Evolutionary conservation across 2,797 vertebrate genomes (phyloP).

Genomic region (Pitangus sulphuratus): DNA sequence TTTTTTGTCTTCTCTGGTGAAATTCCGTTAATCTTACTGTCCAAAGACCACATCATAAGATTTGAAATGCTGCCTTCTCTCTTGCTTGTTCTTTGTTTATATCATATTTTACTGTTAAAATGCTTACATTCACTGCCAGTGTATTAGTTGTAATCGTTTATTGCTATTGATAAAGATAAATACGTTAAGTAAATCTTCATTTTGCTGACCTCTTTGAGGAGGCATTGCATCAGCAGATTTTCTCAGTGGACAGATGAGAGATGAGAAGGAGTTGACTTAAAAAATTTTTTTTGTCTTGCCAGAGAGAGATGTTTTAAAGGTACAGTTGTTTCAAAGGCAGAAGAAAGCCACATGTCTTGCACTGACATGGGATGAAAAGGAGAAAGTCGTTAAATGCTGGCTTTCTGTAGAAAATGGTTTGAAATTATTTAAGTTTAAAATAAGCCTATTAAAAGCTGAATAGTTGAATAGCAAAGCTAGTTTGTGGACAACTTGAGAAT

Average conservation of each 20-base stretch:
- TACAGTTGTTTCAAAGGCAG: slow-evolving; percentile 42
- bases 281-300: slow-evolving; percentile 51
- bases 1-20: not conserved
- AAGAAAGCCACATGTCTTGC: not conserved
- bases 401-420: slow-evolving; percentile 14
- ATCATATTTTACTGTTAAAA: slow-evolving; percentile 67
- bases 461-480: not conserved
- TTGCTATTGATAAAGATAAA: slow-evolving; percentile 80
- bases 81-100: slow-evolving; percentile 27
- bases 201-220: slow-evolving; percentile 80
- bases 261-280: slow-evolving; percentile 66
- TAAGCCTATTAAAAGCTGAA: not conserved
- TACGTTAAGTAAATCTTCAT: slow-evolving; percentile 82
- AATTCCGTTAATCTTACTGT: slow-evolving; percentile 13
- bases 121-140: slow-evolving; percentile 73
- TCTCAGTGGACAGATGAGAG: slow-evolving; percentile 73
- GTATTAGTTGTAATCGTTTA: slow-evolving; percentile 77
- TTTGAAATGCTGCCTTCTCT: slow-evolving; percentile 41
- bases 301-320: slow-evolving; percentile 51
- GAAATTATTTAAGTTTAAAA: not conserved
- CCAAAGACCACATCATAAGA: slow-evolving; percentile 14
- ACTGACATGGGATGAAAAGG: not conserved
- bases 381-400: not conserved
- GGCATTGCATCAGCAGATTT: slow-evolving; percentile 79
- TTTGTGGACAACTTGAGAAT: not conserved